Conservation (phyloP, 2,888 invertebrate species). For the Drosophila paranaensis region DNA sequence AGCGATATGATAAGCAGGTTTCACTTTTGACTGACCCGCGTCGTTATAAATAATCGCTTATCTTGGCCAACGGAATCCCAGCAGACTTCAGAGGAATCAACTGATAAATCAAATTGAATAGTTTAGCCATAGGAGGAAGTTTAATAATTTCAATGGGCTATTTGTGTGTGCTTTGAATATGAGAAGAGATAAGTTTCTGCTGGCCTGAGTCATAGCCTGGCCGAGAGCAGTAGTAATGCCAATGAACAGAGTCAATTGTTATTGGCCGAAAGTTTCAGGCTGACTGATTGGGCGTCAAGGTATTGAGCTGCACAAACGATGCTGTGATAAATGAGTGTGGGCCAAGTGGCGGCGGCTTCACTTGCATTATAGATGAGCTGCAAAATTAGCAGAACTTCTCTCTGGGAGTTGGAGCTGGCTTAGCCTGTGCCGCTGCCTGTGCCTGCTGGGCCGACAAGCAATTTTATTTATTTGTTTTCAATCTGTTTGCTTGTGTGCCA, state of each 20-base stretch:
- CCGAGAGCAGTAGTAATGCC: background rate
- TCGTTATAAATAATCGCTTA: conserved; percentile 1
- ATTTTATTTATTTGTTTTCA: conserved; percentile 77
- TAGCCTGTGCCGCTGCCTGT: background rate
- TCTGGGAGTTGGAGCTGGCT: background rate
- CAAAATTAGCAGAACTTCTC: conserved; percentile 2
- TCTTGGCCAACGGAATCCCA: background rate
- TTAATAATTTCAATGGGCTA: background rate
- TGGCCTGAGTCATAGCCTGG: background rate
- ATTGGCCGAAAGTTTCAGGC: background rate
- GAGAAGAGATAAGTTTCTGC: background rate
- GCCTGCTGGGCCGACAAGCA: conserved; percentile 62
- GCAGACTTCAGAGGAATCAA: background rate
- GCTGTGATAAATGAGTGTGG: conserved; percentile 52
- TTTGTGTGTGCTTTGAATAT: background rate
- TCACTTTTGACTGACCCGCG: conserved; percentile 2
- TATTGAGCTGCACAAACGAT: conserved; percentile 46
- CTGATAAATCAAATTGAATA: conserved; percentile 8
- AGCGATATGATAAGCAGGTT: conserved; percentile 8
- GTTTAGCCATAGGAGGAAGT: background rate
- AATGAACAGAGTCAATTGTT: background rate
- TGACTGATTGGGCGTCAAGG: conserved; percentile 25
- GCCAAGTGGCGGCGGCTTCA: conserved; percentile 40
- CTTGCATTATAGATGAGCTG: conserved; percentile 59
- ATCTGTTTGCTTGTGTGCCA: conserved; percentile 79